Evolutionary conservation across 2,797 vertebrate species (phyloP).

Genomic region (Peromyscus aztecus): DNA sequence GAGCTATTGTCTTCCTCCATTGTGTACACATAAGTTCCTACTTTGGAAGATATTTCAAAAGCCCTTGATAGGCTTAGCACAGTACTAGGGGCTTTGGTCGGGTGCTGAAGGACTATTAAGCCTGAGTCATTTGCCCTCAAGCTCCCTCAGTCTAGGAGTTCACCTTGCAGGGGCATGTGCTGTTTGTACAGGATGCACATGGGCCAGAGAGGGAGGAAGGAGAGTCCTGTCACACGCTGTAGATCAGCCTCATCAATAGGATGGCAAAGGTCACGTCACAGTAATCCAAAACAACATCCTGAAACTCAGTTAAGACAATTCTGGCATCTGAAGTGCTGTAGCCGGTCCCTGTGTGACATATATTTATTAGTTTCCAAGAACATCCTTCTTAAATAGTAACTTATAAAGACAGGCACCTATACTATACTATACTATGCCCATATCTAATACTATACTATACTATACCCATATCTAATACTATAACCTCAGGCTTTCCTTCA

Average conservation of each 20-base stretch:
- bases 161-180: background rate
- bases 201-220: background rate
- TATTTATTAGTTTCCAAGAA: background rate
- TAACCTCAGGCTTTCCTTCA: background rate
- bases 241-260: background rate
- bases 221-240: background rate
- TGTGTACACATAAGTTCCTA: background rate
- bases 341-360: background rate
- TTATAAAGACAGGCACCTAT: background rate
- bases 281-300: background rate
- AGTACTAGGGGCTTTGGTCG: background rate
- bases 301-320: slow-evolving; percentile 17
- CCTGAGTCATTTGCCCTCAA: background rate
- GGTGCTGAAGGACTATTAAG: background rate
- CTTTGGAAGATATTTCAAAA: slow-evolving; percentile 29
- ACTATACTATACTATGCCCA: too few relatives aligned
- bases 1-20: slow-evolving; percentile 18
- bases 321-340: slow-evolving; percentile 9
- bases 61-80: background rate
- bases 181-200: background rate
- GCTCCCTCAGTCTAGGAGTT: background rate
- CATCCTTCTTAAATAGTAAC: slow-evolving; percentile 52
- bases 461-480: background rate
- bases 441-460: too few relatives aligned
- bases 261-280: background rate